Base-by-base conservation (phyloP, 2,888 invertebrate species). In the Drosophila siamana region DNA sequence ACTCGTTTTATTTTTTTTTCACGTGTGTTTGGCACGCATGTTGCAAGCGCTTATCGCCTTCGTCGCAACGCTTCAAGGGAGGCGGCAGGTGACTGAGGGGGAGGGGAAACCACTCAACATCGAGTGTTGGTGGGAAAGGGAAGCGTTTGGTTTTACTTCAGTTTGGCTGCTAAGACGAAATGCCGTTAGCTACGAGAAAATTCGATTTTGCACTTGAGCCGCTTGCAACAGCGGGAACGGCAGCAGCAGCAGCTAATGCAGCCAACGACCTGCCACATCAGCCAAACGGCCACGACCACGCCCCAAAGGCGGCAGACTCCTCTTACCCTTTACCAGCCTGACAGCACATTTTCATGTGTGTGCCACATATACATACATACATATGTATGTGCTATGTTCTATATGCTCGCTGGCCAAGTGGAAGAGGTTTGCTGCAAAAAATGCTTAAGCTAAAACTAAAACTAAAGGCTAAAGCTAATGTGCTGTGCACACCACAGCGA, bases 181-280 rank as follows among this genome's bases (percentile, higher is more conserved):
- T 86, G 88, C 84, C 88, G 80, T 85, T 85, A 86, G 86, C 76
- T 67, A 63, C 66, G 78, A 71, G 73, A 68, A 86, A 85, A 85
- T 88, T 85, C 85, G 85, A 85, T 85, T 85, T 85, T 85, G 88
- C 85, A 85, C 85, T 85, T 83, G 86, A 88, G 88, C 85, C 84
- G 70, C 86, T 76, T 78, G 86, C 86, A 41, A 40, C 52, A 52
- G 38, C n/a, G n/a, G 41, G 41, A 4, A 43, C 8, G 11, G n/a
- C n/a, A 41, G 24, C n/a, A 43, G 43, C 40, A 19, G 43, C 26
- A 73, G 85, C 86, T 88, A 85, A 88, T 85, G 88, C 84, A 75
- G 82, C 65, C 66, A 72, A 64, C 87, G 72, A 74, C 78, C 78
- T 80, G 67, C 68, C 73, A 46, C 60, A 61, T 61, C 78, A 75